These are phyloP conservation scores for Ibycter americanus DNA, from an alignment of 2,797 vertebrate genomes.

Conservation along the genomic window DNA sequence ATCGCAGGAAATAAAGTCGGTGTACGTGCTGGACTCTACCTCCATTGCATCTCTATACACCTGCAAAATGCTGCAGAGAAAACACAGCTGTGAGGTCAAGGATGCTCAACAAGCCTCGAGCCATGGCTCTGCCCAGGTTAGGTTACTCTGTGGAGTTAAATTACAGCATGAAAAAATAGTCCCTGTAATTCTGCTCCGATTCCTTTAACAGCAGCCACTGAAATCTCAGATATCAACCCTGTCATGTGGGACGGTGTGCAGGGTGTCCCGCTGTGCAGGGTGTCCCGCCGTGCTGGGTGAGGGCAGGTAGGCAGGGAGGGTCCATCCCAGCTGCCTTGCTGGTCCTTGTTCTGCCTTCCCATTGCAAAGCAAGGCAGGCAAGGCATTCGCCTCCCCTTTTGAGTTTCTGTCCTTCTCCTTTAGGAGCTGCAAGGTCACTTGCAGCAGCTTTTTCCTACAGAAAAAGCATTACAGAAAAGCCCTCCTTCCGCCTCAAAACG, in stretches of 20 bases:
- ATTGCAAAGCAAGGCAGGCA: background rate
- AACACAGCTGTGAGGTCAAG: background rate
- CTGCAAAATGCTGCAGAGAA: slow-evolving; percentile 74
- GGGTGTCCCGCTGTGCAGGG: background rate
- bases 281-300: background rate
- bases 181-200: background rate
- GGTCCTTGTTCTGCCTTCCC: background rate
- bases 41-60: slow-evolving; percentile 90
- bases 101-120: background rate
- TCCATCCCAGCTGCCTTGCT: background rate
- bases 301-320: background rate
- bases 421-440: fast-evolving
- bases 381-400: background rate
- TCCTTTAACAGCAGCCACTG: background rate
- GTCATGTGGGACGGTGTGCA: fast-evolving
- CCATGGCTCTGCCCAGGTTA: background rate
- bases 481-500: background rate
- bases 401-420: background rate
- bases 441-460: background rate
- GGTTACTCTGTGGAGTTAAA: background rate
- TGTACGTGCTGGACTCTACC: slow-evolving; percentile 93
- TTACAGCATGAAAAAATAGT: background rate
- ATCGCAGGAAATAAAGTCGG: slow-evolving; percentile 95
- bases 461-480: background rate
- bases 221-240: background rate